Percentiles rank a stretch among this genome's conserved stretches.
These are phyloP conservation scores for Alauda arvensis DNA, from an alignment of 2,797 vertebrate genomes.

Conservation along the genomic window DNA sequence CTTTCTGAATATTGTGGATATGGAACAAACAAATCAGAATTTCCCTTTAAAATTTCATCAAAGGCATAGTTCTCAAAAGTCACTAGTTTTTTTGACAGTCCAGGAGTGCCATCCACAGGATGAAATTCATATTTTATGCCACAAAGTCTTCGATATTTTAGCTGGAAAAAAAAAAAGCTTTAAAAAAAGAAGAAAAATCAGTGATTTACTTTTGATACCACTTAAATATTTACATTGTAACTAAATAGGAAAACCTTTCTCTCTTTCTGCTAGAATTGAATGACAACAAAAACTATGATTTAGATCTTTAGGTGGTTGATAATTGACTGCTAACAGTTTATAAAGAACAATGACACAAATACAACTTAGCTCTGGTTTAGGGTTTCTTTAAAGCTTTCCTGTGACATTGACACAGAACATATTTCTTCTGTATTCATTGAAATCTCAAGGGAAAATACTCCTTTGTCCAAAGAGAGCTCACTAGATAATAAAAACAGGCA, in stretches of 20 bases:
- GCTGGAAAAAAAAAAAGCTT: not conserved
- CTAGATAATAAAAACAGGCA: not conserved
- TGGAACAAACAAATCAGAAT: conserved; percentile 38
- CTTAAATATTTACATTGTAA: not conserved
- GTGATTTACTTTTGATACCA: conserved; percentile 19
- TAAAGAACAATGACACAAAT: not conserved
- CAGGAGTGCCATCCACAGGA: conserved; percentile 68
- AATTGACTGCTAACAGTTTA: conserved; percentile 29
- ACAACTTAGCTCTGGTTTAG: not conserved
- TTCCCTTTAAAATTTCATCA: conserved; percentile 39
- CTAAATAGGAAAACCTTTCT: not conserved
- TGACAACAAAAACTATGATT: conserved; percentile 6
- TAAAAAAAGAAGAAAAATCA: not conserved
- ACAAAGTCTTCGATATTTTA: conserved; percentile 11
- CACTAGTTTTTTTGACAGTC: not conserved
- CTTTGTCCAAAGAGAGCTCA: not conserved
- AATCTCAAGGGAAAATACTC: not conserved
- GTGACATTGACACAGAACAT: not conserved
- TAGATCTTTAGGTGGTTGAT: conserved; percentile 9
- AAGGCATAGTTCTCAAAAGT: not conserved
- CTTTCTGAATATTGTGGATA: conserved; percentile 1
- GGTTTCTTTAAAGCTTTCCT: not conserved
- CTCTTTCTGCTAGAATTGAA: not conserved
- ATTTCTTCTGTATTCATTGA: not conserved
- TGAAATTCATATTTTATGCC: not conserved